Conservation (phyloP, 2,888 invertebrate species). For the Spisula solida region DNA sequence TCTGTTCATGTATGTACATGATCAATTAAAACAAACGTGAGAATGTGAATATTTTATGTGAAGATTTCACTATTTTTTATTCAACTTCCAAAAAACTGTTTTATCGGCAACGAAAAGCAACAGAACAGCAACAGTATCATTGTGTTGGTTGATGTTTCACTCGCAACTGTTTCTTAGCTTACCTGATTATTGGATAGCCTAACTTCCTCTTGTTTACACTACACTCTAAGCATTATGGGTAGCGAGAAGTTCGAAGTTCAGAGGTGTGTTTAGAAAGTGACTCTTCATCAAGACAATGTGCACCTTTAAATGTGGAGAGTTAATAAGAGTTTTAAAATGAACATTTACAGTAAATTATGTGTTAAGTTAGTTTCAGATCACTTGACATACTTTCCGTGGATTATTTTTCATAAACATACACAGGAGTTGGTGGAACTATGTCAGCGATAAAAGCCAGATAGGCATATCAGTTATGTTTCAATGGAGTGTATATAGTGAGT, state of each 20-base stretch:
- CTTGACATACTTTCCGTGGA: slow-evolving; percentile 23
- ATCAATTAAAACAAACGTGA: not conserved
- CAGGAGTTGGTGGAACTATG: slow-evolving; percentile 41
- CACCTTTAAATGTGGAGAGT: slow-evolving; percentile 13
- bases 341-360: not conserved
- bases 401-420: slow-evolving; percentile 33
- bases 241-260: slow-evolving; percentile 54
- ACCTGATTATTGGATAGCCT: slow-evolving; percentile 49
- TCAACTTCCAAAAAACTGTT: not conserved
- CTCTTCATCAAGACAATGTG: slow-evolving; percentile 36
- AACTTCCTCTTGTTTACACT: slow-evolving; percentile 63
- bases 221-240: slow-evolving; percentile 68
- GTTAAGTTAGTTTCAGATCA: slow-evolving; percentile 6
- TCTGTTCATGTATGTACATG: too few relatives aligned
- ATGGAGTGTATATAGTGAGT: slow-evolving; percentile 28
- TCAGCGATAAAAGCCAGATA: slow-evolving; percentile 45
- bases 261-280: slow-evolving; percentile 40
- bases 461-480: slow-evolving; percentile 63
- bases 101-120: not conserved
- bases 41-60: not conserved
- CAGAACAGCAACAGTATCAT: not conserved
- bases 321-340: not conserved
- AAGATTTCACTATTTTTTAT: not conserved
- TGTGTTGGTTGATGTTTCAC: too few relatives aligned
- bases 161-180: slow-evolving; percentile 38